Percentiles rank a stretch among this genome's conserved stretches.
phyloP scores from a whole-genome alignment of 2,113 vertebrate species.

The Pterocles orientalis region DNA sequence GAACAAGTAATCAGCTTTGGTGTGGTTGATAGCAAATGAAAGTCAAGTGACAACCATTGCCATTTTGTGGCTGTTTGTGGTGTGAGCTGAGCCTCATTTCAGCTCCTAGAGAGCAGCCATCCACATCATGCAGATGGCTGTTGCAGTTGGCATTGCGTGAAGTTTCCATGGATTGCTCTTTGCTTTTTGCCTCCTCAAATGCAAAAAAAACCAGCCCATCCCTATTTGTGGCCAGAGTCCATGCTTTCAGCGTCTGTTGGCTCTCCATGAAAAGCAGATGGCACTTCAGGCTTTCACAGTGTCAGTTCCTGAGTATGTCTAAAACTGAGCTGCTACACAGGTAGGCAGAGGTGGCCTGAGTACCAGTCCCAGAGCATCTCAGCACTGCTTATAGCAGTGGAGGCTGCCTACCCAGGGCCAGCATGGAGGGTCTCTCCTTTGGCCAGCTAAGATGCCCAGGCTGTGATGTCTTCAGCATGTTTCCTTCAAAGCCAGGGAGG shows the following conservation, averaged over 20 bases:
- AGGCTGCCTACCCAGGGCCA: not conserved
- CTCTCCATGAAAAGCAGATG: not conserved
- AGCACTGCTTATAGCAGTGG: not conserved
- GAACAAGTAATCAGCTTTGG: not conserved
- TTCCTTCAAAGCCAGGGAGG: not conserved
- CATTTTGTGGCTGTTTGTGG: not conserved
- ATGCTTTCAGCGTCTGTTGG: not conserved
- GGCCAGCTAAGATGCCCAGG: fast-evolving
- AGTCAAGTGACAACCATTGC: not conserved
- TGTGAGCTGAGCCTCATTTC: not conserved
- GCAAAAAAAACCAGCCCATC: not conserved
- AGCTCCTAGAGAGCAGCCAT: not conserved
- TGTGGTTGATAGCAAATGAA: not conserved
- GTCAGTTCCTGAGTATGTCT: not conserved
- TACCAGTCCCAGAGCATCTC: not conserved
- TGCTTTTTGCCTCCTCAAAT: not conserved
- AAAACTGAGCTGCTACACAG: not conserved
- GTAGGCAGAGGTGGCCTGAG: not conserved
- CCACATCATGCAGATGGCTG: not conserved
- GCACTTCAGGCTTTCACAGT: not conserved
- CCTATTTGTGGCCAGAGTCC: not conserved
- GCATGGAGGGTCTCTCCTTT: not conserved
- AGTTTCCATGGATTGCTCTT: not conserved
- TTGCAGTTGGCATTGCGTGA: not conserved
- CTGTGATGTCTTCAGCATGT: not conserved